Base-by-base conservation (phyloP, 2,113 vertebrate genomes). In the Leiothrix lutea region DNA sequence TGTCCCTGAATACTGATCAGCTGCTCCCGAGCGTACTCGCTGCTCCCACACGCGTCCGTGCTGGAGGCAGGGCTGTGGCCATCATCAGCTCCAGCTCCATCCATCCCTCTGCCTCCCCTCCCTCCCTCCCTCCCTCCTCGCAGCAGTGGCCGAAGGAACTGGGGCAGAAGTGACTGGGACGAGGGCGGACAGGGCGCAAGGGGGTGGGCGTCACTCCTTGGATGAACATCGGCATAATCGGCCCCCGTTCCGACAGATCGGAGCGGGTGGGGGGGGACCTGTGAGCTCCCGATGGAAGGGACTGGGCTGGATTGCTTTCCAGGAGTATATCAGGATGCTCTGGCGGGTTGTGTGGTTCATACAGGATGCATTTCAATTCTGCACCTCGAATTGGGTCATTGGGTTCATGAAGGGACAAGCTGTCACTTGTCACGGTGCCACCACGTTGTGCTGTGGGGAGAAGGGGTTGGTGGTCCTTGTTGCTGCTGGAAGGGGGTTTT, bases 131-230 rank as follows among this genome's bases (percentile, higher is more conserved):
- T 54, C 42, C 29, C n/a, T 60, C 29, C 36, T 44, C 12, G 22
- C 8, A 0, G 53, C 69, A 21, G 50, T 35, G 48, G 42, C 62
- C 1, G 5, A 12, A 66, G 94, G 90, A 95, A 88, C 65, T 94
- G 82, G 92, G 94, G 94, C 93, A 96, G 95, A 92, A 95, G 60
- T 64, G 90, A 92, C 28, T 31, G 86, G 53, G 58, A 86, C 23
- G 1, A 4, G 33, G 81, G 64, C 2, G 1, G 96, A 81, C 88
- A 70, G 75, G 66, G 51, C n/a, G 1, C 50, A 5, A 28, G 67
- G 73, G 72, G 45, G 18, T 26, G 56, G 33, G 58, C n/a, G 1
- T 79, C 82, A 11, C 15, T 61, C 31, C 73, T 12, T 0, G 22
- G 36, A 23, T 75, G 92, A 60, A 45, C 81, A 48, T 36, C 29